Evolutionary conservation across 2,113 vertebrate species (phyloP).

Genomic region (Brachirus orientalis): DNA sequence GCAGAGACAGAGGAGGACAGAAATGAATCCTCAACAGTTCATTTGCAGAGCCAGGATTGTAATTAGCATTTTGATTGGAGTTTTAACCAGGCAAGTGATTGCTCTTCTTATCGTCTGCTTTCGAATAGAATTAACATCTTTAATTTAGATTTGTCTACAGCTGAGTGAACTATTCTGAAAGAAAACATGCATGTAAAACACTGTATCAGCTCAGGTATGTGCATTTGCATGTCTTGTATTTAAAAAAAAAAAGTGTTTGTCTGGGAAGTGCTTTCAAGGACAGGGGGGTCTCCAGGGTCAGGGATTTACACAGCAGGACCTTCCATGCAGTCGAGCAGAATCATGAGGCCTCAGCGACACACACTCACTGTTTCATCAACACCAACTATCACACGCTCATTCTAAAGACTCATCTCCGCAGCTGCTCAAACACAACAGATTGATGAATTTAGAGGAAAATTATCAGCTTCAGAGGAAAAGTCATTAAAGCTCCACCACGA

Average conservation of each 20-base stretch:
- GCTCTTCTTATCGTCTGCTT: constrained; percentile 43
- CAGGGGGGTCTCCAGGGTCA: constrained; percentile 13
- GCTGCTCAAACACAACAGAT: constrained; percentile 28
- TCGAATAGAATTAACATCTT: constrained; percentile 58
- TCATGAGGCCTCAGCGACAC: not conserved
- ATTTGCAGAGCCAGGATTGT: constrained; percentile 13
- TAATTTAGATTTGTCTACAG: constrained; percentile 37
- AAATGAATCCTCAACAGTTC: constrained; percentile 39
- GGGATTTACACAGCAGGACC: not conserved
- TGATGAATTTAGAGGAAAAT: constrained; percentile 25
- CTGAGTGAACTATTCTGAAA: constrained; percentile 19
- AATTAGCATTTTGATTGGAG: constrained; percentile 68
- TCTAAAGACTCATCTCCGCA: constrained; percentile 10
- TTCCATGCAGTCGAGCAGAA: not conserved
- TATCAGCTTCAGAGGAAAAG: constrained; percentile 54
- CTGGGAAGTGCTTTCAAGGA: constrained; percentile 1
- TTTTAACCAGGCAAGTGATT: constrained; percentile 51
- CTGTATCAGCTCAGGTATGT: not conserved
- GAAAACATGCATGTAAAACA: not conserved
- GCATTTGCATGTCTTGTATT: not conserved
- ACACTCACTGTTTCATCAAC: not conserved
- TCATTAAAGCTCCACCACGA: constrained; percentile 38
- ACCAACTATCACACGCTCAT: not conserved
- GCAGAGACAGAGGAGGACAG: not conserved
- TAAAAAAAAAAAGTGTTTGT: not conserved